A percentile compares a stretch with the other conserved stretches of the same genome.
These are phyloP conservation scores for Cephus runcator DNA, from an alignment of 2,888 invertebrate species.

Conservation along the genomic window DNA sequence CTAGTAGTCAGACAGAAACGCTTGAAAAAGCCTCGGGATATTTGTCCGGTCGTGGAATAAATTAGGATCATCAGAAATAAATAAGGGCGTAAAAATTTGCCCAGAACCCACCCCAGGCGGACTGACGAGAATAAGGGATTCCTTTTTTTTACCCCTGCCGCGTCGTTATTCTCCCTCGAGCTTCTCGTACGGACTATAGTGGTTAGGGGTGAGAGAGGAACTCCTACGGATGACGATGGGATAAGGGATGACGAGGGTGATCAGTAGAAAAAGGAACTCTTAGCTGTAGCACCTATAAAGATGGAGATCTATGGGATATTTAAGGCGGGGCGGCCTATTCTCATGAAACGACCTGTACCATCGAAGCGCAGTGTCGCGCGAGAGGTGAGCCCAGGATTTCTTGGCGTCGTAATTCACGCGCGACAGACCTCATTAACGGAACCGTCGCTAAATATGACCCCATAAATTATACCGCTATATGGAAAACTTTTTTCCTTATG, in stretches of 20 bases:
- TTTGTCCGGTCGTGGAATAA: background rate
- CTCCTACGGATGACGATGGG: background rate
- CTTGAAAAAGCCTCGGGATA: background rate
- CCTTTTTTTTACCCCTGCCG: background rate
- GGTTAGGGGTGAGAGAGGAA: background rate
- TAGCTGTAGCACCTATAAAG: background rate
- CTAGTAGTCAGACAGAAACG: background rate
- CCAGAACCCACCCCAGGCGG: background rate
- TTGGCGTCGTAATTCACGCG: background rate
- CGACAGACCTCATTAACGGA: conserved; percentile 3
- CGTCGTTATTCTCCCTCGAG: background rate
- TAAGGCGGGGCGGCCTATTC: background rate
- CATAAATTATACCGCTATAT: conserved; percentile 23
- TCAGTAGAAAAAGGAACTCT: background rate
- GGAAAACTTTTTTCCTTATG: conserved; percentile 31
- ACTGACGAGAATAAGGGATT: background rate
- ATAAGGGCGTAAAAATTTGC: background rate
- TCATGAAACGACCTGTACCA: background rate
- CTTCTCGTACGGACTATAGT: background rate
- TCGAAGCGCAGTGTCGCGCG: background rate
- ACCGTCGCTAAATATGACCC: conserved; percentile 13
- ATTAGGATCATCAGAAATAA: background rate
- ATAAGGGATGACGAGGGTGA: background rate
- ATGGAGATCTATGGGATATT: background rate
- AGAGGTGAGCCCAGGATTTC: background rate